A percentile compares a stretch with the other conserved stretches of the same genome.
Conservation (phyloP, 2,888 invertebrate genomes). For the Megaustenia siamemsis region DNA sequence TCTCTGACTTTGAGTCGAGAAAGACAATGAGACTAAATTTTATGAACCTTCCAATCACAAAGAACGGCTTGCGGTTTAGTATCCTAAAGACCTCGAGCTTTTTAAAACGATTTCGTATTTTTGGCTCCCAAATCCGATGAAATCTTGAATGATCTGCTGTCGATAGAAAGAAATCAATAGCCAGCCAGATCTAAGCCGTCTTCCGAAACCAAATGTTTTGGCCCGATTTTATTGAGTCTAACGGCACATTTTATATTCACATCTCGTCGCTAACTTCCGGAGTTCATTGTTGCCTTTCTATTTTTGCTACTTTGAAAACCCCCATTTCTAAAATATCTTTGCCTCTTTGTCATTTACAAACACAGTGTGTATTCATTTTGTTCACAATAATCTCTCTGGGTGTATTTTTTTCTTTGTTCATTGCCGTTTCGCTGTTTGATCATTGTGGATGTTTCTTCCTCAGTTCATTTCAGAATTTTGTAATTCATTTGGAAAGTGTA, state of each 20-base stretch:
- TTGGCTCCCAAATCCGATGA: slow-evolving; percentile 37
- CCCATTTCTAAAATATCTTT: slow-evolving; percentile 4
- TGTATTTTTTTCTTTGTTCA: background rate
- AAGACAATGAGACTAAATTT: background rate
- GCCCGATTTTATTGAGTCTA: slow-evolving; percentile 46
- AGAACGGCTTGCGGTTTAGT: slow-evolving; percentile 17
- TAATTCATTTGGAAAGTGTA: background rate
- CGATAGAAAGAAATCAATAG: slow-evolving; percentile 44
- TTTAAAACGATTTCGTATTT: slow-evolving; percentile 33
- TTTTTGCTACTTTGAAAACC: background rate
- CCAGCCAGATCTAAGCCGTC: slow-evolving; percentile 41
- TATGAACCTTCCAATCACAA: background rate
- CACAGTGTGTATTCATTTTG: slow-evolving; percentile 4
- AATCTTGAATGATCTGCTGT: slow-evolving; percentile 38
- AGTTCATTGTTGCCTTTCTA: slow-evolving; percentile 27
- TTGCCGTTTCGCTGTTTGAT: background rate
- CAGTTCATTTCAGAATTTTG: background rate
- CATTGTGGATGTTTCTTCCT: background rate
- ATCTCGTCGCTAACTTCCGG: slow-evolving; percentile 40
- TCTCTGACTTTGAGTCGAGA: background rate
- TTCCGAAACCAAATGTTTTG: slow-evolving; percentile 34
- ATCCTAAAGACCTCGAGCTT: background rate
- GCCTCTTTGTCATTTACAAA: background rate
- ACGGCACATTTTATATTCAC: slow-evolving; percentile 46
- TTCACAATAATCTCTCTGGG: background rate